phyloP scores from a whole-genome alignment of 2,797 vertebrate species.

The Momotus momota region DNA sequence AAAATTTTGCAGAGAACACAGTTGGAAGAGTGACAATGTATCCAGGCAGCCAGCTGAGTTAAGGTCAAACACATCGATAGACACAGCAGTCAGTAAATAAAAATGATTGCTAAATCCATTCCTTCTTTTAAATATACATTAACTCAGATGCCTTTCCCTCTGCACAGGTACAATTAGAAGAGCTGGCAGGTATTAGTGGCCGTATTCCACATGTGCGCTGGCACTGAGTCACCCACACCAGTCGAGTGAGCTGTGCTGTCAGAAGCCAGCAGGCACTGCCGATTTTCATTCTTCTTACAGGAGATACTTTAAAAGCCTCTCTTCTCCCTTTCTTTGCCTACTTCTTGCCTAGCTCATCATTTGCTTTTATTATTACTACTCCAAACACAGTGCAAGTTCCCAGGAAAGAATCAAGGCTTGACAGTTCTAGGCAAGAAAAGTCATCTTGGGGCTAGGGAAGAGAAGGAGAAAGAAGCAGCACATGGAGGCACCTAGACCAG shows the following conservation, averaged over 20 bases:
- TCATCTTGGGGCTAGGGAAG: background rate
- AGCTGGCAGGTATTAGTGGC: background rate
- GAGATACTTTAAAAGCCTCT: background rate
- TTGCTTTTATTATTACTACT: background rate
- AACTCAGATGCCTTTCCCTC: background rate
- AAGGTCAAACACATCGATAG: background rate
- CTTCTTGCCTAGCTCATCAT: background rate
- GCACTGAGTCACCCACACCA: background rate
- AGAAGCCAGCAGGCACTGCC: background rate
- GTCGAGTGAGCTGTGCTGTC: background rate
- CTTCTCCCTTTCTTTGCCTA: background rate
- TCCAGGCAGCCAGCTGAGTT: background rate
- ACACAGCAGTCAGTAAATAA: background rate
- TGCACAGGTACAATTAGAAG: background rate
- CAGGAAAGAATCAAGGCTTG: background rate
- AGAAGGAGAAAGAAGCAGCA: background rate
- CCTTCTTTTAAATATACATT: background rate
- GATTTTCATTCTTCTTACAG: background rate
- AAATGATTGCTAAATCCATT: background rate
- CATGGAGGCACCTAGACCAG: background rate
- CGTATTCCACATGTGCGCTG: accelerated
- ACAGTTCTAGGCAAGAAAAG: background rate
- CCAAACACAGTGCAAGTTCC: background rate
- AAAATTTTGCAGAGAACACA: background rate
- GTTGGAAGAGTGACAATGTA: background rate